These are phyloP conservation scores for Cataglyphis altisquamis DNA, from an alignment of 2,888 invertebrate species.

Conservation along the genomic window DNA sequence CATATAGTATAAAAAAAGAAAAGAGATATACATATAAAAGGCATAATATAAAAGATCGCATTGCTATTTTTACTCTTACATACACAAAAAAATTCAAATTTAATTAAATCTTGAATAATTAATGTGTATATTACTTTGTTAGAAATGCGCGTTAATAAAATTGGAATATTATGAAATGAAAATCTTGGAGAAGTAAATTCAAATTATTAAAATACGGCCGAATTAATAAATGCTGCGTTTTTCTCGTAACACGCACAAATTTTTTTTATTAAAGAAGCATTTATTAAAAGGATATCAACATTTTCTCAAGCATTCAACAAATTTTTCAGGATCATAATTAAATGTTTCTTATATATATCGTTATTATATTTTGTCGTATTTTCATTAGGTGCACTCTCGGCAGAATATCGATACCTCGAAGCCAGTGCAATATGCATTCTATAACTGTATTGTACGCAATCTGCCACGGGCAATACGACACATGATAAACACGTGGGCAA, in stretches of 20 bases:
- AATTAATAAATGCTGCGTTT: conserved; percentile 29
- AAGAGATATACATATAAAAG: not conserved
- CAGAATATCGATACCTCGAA: not conserved
- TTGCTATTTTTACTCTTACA: not conserved
- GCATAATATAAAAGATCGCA: not conserved
- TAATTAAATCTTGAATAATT: conserved; percentile 34
- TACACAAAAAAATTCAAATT: conserved; percentile 16
- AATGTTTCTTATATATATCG: not conserved
- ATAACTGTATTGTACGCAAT: conserved; percentile 45
- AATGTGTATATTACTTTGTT: conserved; percentile 24
- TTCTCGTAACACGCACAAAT: not conserved
- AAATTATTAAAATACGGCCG: conserved; percentile 36
- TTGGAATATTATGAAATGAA: conserved; percentile 9
- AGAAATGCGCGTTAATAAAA: conserved; percentile 24
- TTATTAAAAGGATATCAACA: not conserved
- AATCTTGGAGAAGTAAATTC: conserved; percentile 3
- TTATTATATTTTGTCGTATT: not conserved
- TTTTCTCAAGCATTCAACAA: not conserved
- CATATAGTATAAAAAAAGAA: not conserved
- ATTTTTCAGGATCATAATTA: conserved; percentile 18
- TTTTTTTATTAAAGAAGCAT: conserved; percentile 27
- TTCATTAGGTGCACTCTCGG: not conserved
- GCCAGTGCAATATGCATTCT: conserved; percentile 11
- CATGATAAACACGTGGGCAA: conserved; percentile 45
- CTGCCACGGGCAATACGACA: conserved; percentile 47